Conservation (phyloP, 2,113 vertebrate genomes). For the Calidris pugnax region DNA sequence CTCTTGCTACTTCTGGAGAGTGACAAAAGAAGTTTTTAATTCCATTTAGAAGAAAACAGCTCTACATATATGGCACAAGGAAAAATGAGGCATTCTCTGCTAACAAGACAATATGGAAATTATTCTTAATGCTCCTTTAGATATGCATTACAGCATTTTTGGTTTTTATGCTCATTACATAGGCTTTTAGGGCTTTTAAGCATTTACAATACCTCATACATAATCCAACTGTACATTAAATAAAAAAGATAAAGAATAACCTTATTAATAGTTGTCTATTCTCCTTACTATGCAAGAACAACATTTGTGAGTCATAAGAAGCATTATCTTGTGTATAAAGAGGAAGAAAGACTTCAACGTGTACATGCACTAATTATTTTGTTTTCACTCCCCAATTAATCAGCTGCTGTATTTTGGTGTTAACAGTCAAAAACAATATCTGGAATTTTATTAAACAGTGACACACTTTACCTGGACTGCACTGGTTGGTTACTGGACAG, state of each 20-base stretch:
- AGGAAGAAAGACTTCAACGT: not conserved
- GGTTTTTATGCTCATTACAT: not conserved
- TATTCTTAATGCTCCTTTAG: not conserved
- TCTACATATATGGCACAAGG: not conserved
- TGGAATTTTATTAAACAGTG: not conserved
- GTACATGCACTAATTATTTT: not conserved
- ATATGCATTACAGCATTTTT: not conserved
- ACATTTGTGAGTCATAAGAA: not conserved
- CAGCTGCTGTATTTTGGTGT: not conserved
- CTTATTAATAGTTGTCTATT: not conserved
- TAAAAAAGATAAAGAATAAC: not conserved
- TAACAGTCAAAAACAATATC: not conserved
- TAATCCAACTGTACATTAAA: not conserved
- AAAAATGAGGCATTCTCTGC: not conserved
- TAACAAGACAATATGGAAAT: not conserved
- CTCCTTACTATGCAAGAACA: not conserved
- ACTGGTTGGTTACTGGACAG: constrained; percentile 81
- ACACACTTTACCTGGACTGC: constrained; percentile 84
- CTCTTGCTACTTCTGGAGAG: not conserved
- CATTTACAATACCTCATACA: not conserved
- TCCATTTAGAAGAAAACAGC: not conserved
- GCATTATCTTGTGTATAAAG: not conserved
- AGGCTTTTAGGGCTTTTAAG: not conserved
- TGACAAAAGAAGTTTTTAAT: not conserved
- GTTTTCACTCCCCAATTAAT: not conserved